Evolutionary conservation across 53 echinoderm and acorn worm species (phyloP).

Genomic region (Mesocentrotus franciscanus): DNA sequence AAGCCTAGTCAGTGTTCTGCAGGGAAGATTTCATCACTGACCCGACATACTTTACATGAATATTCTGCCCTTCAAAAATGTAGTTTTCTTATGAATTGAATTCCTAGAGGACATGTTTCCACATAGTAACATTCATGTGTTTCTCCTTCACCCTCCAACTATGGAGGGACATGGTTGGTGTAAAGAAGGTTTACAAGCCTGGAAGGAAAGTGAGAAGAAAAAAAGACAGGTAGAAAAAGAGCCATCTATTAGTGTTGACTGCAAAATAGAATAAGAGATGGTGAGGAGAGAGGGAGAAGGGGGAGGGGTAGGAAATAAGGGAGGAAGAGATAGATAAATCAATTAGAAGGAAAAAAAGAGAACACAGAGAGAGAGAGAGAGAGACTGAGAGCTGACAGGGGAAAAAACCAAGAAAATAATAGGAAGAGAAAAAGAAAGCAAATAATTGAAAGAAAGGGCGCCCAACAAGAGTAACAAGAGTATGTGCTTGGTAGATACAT

Average conservation of each 20-base stretch:
- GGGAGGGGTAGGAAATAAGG: neutral
- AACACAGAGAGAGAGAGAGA: neutral
- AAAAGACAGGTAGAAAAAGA: neutral
- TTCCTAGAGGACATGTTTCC: neutral
- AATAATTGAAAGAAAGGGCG: neutral
- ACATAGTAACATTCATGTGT: constrained; percentile 16
- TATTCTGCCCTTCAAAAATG: constrained; percentile 1
- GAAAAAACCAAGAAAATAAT: neutral
- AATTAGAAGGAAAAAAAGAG: neutral
- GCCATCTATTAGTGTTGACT: neutral
- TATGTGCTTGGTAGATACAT: neutral
- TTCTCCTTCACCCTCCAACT: neutral
- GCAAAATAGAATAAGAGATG: neutral
- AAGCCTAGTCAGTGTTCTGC: neutral
- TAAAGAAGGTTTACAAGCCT: neutral
- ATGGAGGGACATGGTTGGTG: neutral
- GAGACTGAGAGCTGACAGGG: neutral
- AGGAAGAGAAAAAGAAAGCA: neutral
- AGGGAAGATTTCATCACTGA: neutral
- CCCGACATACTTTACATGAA: neutral
- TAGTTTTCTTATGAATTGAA: constrained; percentile 9
- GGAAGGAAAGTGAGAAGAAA: neutral
- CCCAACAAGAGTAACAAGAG: neutral
- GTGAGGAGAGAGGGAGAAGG: neutral
- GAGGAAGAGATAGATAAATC: neutral